Evolutionary conservation across 2,113 vertebrate species (phyloP).

Genomic region (Isichthys henryi): DNA sequence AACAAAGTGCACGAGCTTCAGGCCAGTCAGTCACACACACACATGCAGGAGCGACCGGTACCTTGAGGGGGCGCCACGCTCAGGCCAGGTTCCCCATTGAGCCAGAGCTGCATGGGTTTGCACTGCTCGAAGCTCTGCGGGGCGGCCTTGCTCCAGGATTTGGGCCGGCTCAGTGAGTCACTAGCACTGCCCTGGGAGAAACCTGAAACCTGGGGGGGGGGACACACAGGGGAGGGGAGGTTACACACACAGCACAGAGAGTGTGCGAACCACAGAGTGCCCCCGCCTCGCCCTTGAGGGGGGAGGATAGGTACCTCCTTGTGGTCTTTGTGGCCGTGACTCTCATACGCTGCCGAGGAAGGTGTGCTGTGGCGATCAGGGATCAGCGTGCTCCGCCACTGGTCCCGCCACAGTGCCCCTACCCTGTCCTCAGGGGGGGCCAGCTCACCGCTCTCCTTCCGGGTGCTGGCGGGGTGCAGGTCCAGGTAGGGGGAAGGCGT

Average conservation of each 20-base stretch:
- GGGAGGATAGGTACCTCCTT: slow-evolving; percentile 50
- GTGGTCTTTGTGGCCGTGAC: slow-evolving; percentile 69
- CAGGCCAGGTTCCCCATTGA: slow-evolving; percentile 87
- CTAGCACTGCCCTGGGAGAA: slow-evolving; percentile 80
- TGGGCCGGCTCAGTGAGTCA: slow-evolving; percentile 86
- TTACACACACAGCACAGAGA: background rate
- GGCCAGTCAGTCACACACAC: background rate
- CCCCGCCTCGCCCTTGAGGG: background rate
- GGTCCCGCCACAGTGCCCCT: slow-evolving; percentile 82
- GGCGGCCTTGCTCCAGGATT: slow-evolving; percentile 91
- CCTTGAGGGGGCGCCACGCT: slow-evolving; percentile 68
- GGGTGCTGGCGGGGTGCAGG: slow-evolving; percentile 62
- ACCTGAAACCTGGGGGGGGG: slow-evolving; percentile 65
- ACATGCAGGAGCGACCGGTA: background rate
- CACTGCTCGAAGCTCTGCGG: slow-evolving; percentile 91
- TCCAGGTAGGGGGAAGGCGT: slow-evolving; percentile 65
- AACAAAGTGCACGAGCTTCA: background rate
- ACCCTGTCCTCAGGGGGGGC: slow-evolving; percentile 59
- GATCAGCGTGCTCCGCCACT: slow-evolving; percentile 85
- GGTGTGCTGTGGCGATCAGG: slow-evolving; percentile 65
- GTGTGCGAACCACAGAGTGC: background rate
- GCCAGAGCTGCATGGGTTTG: slow-evolving; percentile 94
- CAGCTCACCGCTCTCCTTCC: slow-evolving; percentile 70
- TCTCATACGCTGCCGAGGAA: slow-evolving; percentile 61
- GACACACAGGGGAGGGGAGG: background rate